phyloP scores from a whole-genome alignment of 2,888 invertebrate species.

The Mythimna ferrago region DNA sequence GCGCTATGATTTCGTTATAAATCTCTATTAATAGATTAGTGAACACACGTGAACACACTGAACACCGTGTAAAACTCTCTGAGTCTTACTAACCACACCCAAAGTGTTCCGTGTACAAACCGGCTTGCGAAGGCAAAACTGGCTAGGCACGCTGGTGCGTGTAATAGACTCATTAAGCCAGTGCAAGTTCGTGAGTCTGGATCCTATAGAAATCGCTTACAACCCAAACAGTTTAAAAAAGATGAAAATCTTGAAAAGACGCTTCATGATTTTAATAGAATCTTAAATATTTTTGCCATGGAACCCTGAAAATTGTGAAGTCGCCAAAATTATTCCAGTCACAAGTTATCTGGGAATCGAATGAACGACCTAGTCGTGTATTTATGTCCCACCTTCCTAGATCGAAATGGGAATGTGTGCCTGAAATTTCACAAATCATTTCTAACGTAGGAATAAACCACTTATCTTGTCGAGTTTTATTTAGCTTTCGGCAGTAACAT shows the following conservation, averaged over 20 bases:
- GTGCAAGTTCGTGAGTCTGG: no score
- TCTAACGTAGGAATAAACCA: constrained; percentile 34
- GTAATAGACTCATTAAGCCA: no score
- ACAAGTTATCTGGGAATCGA: constrained; percentile 3
- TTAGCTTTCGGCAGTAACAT: constrained; percentile 29
- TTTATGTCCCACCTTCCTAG: constrained; percentile 23
- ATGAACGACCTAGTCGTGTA: constrained; percentile 17
- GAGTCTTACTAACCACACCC: no score
- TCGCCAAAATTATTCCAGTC: constrained; percentile 8
- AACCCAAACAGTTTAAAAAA: background rate
- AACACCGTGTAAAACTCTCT: no score
- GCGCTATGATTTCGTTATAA: no score
- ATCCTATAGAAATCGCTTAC: no score
- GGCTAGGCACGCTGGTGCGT: no score
- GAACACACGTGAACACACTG: no score
- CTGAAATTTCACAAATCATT: constrained; percentile 48
- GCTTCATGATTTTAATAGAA: background rate
- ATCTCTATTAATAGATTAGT: no score
- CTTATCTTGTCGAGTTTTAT: constrained; percentile 28
- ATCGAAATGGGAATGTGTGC: constrained; percentile 38
- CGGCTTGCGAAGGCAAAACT: no score
- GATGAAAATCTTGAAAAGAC: background rate
- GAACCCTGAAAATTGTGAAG: background rate
- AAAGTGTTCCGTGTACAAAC: no score
- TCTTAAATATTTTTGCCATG: background rate